Percentiles rank a stretch among this genome's conserved stretches.
Conservation (phyloP, 2,113 vertebrate genomes). For the Hyaena hyaena region DNA sequence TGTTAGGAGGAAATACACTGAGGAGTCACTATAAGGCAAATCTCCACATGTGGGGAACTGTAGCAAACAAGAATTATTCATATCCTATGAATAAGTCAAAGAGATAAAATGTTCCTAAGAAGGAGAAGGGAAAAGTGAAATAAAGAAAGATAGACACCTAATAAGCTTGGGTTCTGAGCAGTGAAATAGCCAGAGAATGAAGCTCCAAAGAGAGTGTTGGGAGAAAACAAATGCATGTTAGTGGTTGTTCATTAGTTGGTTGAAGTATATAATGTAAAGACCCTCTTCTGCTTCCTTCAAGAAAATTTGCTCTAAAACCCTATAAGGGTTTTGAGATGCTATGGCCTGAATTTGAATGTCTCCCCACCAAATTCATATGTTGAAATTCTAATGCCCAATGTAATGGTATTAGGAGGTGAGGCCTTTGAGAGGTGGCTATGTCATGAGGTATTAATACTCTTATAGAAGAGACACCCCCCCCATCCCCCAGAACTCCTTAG, state of each 20-base stretch:
- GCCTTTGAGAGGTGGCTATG: neutral
- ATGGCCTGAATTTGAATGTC: neutral
- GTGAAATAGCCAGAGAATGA: neutral
- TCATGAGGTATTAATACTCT: neutral
- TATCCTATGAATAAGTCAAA: neutral
- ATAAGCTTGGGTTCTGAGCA: neutral
- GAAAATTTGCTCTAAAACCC: neutral
- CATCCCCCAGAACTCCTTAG: neutral
- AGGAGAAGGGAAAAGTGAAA: neutral
- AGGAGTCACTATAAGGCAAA: neutral
- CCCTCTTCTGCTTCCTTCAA: neutral
- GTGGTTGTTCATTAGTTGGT: neutral
- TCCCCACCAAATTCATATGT: neutral
- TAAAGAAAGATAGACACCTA: neutral
- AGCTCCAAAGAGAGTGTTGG: neutral
- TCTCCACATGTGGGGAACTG: neutral
- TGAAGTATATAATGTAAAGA: neutral
- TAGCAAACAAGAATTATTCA: neutral
- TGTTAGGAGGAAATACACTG: neutral
- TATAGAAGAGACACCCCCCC: neutral
- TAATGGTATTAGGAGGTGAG: neutral
- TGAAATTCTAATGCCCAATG: neutral
- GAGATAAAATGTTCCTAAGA: neutral
- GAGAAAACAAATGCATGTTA: neutral
- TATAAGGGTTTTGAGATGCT: neutral